phyloP scores from a whole-genome alignment of 2,888 invertebrate genomes.

The Phrixothrix hirtus region DNA sequence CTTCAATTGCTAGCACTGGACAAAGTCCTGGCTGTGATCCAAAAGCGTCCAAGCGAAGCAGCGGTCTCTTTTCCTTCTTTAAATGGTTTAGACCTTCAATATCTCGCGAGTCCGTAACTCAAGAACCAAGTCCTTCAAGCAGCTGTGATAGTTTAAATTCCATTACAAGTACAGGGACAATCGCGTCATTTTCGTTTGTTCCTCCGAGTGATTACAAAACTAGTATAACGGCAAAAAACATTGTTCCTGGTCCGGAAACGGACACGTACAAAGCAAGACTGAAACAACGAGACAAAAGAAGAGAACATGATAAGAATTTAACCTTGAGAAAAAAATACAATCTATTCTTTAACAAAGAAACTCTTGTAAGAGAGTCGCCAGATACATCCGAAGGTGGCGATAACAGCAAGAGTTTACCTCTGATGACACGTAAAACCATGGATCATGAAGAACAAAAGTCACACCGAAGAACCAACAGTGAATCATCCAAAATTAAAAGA shows the following conservation, averaged over 20 bases:
- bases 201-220: conserved; percentile 60
- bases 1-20: conserved; percentile 43
- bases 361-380: conserved; percentile 39
- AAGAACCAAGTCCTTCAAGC: conserved; percentile 51
- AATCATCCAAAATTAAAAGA: conserved; percentile 63
- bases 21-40: conserved; percentile 55
- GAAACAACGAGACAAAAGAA: conserved; percentile 62
- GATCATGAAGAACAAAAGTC: conserved; percentile 40
- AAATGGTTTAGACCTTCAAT: conserved; percentile 70
- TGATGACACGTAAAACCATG: conserved; percentile 49
- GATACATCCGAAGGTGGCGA: conserved; percentile 40
- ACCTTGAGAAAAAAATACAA: conserved; percentile 70
- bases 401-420: conserved; percentile 54
- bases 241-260: conserved; percentile 63
- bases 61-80: conserved; percentile 66
- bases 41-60: conserved; percentile 54
- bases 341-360: conserved; percentile 55
- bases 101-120: conserved; percentile 51
- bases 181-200: conserved; percentile 72
- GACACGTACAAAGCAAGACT: conserved; percentile 67
- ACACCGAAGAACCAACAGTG: conserved; percentile 65
- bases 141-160: conserved; percentile 69
- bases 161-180: conserved; percentile 72
- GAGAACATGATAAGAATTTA: conserved; percentile 64
- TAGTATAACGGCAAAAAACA: conserved; percentile 54